A percentile compares a stretch with the other conserved stretches of the same genome.
phyloP scores from a whole-genome alignment of 2,888 invertebrate species.

The Chrysolina oricalcia region DNA sequence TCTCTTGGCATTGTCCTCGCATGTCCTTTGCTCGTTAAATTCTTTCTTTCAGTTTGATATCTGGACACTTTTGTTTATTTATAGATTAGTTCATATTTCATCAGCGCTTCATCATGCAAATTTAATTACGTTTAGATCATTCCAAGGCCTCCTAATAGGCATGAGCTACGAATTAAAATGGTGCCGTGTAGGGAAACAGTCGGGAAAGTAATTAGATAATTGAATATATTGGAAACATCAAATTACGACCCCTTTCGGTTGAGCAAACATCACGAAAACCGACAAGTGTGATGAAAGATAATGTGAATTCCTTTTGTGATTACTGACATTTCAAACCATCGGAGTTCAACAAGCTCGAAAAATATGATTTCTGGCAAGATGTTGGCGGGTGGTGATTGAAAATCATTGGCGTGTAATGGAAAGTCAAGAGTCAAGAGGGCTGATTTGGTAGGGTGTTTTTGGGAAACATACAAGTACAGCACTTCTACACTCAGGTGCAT shows the following conservation, averaged over 20 bases:
- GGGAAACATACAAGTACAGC: too few species aligned
- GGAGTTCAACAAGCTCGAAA: too few species aligned
- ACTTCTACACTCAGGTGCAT: too few species aligned
- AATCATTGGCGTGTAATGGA: too few species aligned
- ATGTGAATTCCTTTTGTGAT: too few species aligned
- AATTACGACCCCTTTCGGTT: not conserved
- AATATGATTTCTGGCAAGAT: too few species aligned
- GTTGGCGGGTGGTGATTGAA: too few species aligned
- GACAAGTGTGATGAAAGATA: not conserved
- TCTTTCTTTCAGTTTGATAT: not conserved
- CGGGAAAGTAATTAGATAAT: slow-evolving; percentile 3
- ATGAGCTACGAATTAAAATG: not conserved
- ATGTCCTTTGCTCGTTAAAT: not conserved
- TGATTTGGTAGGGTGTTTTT: too few species aligned
- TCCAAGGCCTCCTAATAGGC: not conserved
- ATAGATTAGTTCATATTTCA: not conserved
- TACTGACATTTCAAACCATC: too few species aligned
- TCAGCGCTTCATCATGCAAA: not conserved
- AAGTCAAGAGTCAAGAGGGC: too few species aligned
- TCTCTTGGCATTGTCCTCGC: not conserved
- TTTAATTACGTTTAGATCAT: slow-evolving; percentile 5
- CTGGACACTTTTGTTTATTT: not conserved
- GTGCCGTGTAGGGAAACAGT: not conserved
- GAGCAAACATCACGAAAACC: not conserved
- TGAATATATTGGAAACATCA: slow-evolving; percentile 3